Evolutionary conservation across 1,140 invertebrate species (phyloP).

Genomic region (Samia ricini): DNA sequence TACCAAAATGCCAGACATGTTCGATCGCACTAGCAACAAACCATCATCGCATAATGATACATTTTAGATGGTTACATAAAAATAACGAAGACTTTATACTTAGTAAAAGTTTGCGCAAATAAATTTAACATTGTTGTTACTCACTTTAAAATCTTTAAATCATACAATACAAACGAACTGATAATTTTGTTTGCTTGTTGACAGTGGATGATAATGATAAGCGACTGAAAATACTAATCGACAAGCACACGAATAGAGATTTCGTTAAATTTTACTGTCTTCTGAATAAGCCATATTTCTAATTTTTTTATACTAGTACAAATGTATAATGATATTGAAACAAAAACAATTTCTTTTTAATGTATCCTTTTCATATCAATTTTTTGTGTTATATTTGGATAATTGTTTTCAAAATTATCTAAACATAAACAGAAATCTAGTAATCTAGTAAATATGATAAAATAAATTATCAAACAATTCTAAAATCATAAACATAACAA

Average conservation of each 20-base stretch:
- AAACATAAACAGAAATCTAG: not conserved
- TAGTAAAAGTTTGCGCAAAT: not conserved
- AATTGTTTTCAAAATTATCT: not conserved
- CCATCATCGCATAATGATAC: too few species aligned
- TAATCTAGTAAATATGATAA: too few species aligned
- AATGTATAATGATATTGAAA: too few species aligned
- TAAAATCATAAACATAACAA: not conserved
- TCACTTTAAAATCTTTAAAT: not conserved
- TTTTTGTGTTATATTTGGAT: not conserved
- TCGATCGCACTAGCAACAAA: too few species aligned
- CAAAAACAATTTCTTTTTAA: too few species aligned
- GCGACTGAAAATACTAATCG: not conserved
- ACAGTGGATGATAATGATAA: not conserved
- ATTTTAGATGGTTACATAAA: too few species aligned
- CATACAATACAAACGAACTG: not conserved
- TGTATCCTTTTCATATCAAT: too few species aligned
- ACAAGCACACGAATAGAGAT: not conserved
- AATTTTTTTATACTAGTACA: not conserved
- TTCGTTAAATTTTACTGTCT: not conserved
- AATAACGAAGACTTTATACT: not conserved
- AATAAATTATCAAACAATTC: too few species aligned
- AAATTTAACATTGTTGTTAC: not conserved
- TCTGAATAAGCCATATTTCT: not conserved
- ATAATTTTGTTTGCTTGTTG: not conserved
- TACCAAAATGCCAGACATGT: too few species aligned